Percentiles rank a stretch among this genome's conserved stretches.
phyloP scores from a whole-genome alignment of 1,140 invertebrate genomes.

The Antheraea mylitta region DNA sequence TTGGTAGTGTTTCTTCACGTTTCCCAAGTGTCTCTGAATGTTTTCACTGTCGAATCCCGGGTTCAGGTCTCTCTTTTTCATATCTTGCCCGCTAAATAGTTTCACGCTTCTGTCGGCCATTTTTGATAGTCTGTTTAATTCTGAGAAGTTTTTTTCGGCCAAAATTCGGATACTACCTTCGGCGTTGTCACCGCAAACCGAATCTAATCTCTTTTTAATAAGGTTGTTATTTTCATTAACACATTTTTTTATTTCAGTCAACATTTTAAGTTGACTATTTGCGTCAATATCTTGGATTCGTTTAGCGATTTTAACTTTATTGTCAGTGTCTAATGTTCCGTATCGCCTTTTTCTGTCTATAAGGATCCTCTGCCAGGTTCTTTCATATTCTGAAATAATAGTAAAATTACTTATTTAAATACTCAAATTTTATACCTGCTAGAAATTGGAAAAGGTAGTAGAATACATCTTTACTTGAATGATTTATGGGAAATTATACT shows the following conservation, averaged over 20 bases:
- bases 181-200: constrained; percentile 25
- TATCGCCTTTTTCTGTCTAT: constrained; percentile 63
- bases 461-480: too few relatives aligned
- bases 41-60: constrained; percentile 67
- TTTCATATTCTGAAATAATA: constrained; percentile 54
- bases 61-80: constrained; percentile 52
- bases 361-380: constrained; percentile 57
- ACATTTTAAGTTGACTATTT: constrained; percentile 54
- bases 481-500: too few relatives aligned
- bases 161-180: constrained; percentile 62
- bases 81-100: constrained; percentile 60
- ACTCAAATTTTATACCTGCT: too few relatives aligned
- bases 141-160: constrained; percentile 72
- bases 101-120: constrained; percentile 73
- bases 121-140: constrained; percentile 67
- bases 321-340: constrained; percentile 16
- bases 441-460: too few relatives aligned
- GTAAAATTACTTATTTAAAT: not conserved
- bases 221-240: constrained; percentile 73
- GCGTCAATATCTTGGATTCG: constrained; percentile 46
- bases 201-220: constrained; percentile 66
- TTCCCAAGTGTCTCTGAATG: constrained; percentile 39
- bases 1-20: constrained; percentile 29
- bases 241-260: constrained; percentile 72
- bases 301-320: constrained; percentile 27